These are phyloP conservation scores for Diarsia rubi DNA, from an alignment of 2,888 invertebrate genomes.

Conservation along the genomic window DNA sequence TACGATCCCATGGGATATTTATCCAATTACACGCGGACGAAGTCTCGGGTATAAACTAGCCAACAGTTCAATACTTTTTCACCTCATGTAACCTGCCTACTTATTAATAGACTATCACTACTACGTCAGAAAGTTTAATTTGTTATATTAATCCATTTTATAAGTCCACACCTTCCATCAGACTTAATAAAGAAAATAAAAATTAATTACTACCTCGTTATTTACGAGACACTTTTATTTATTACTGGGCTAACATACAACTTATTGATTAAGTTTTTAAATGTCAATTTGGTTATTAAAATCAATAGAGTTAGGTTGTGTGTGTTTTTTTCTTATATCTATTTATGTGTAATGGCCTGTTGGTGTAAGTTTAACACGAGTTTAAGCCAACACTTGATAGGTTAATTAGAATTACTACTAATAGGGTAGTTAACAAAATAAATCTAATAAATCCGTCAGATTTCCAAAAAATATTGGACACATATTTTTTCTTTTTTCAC, in stretches of 20 bases:
- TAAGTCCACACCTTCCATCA: slow-evolving; percentile 30
- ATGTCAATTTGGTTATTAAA: slow-evolving; percentile 55
- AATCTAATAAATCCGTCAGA: too few species aligned
- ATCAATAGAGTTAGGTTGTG: slow-evolving; percentile 33
- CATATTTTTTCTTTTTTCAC: too few species aligned
- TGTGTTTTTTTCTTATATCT: background rate
- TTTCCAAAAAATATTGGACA: too few species aligned
- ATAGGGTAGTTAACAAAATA: too few species aligned
- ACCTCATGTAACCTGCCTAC: background rate
- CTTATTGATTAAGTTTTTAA: slow-evolving; percentile 55
- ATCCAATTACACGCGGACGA: background rate
- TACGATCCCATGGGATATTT: background rate
- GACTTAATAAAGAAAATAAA: slow-evolving; percentile 38
- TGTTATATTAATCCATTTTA: slow-evolving; percentile 40
- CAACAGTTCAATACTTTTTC: background rate
- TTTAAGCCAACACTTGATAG: background rate
- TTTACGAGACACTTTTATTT: slow-evolving; percentile 56
- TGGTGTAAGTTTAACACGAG: background rate
- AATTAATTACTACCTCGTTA: slow-evolving; percentile 39
- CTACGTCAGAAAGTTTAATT: slow-evolving; percentile 22
- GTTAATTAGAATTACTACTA: too few species aligned
- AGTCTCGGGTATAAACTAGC: background rate
- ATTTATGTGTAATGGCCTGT: background rate
- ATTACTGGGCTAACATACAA: slow-evolving; percentile 32
- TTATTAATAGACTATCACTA: slow-evolving; percentile 15